Base-by-base conservation (phyloP, 2,113 vertebrate species). In the Oxyruncus cristatus region DNA sequence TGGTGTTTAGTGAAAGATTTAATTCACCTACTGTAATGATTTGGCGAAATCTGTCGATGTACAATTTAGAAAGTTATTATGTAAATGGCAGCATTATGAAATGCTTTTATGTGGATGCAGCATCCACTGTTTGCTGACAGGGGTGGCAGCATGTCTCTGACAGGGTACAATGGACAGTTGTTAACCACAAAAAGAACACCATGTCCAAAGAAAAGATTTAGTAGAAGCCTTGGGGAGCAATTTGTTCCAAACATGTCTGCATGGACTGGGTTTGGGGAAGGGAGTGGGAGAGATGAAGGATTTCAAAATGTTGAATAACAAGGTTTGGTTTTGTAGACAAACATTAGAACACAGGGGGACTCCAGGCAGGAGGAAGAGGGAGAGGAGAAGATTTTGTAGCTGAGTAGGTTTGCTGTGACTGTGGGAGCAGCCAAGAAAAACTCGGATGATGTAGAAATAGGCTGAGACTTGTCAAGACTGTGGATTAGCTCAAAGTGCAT, bases 1-100 rank as follows among this genome's bases (percentile, higher is more conserved):
- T 73, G 91, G 35, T 91, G 68, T 95, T 96, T 96, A 88, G 71
- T 62, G 35, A 62, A 95, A 96, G 91, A 95, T 94, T 94, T 91
- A 96, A 89, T 91, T 96, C 92, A 90, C 92, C 85, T 94, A 70
- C 91, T 88, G 79, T 94, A 96, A 92, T 32, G 80, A 88, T 77
- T 90, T 59, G 79, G 49, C 30, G 66, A 95, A 95, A 95, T 68
- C 63, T 86, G 89, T 92, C 8, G 14, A 95, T 92, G 89, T 92
- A 93, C 42, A 63, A 71, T 88, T 95, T 93, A 75, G 83, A 32
- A 81, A 92, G 84, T 78, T 92, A 56, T 96, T 95, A 87, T 89
- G 73, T 84, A 94, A 96, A 95, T 92, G 66, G 27, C 42, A 92
- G 84, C 39, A 81, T 72, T 95, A 81, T 91, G 73, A 91, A 92